Base-by-base conservation (phyloP, 2,888 invertebrate genomes). In the Shargacucullia verbasci region DNA sequence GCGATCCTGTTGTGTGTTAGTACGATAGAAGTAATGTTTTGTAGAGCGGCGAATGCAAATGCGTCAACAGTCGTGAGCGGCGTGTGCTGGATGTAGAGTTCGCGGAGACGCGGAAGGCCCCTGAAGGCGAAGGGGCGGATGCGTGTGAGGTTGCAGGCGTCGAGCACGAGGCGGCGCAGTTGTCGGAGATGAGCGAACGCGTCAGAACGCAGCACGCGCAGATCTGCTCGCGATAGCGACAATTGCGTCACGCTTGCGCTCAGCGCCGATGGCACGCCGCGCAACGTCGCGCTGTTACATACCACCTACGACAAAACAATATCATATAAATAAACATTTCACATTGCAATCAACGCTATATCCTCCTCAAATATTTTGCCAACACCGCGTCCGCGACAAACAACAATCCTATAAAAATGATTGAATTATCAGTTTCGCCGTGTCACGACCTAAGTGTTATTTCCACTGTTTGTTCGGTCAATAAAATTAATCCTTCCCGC, bases 101-200 rank as follows among this genome's bases (percentile, higher is more conserved):
- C 97, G 80, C 95, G 95, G 7, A 99, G 95, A 11, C 97, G 95
- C 4, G 96, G 96, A 50, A 98, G 89, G 9, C 98, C 98, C 27
- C 97, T 96, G 88, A 99, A 98, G 49, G 98, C 97, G 86, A 98
- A 97, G 47, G 97, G 97, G 78, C 97, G 87, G 76, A 98, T 97
- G 64, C 95, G 95, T 47, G 96, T 95, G 72, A 99, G 97, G 87
- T 98, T 97, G 94, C 99, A 99, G 73, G 97, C 97, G 86, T 98
- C 98, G 77, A 99, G 95, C 11, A 96, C 97, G 44, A 99, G 95
- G 78, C 98, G 97, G 70, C 97, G 96, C 62, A 98, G 93, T 62
- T 96, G 95, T n/a, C 96, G 95, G 59, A 98, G 93, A n/a, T 97
- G 97, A 31, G 96, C 95, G 86, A 98, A 98, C 5, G 98, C 97